Base-by-base conservation (phyloP, 1,140 invertebrate species). In the Daktulosphaira vitifoliae region DNA sequence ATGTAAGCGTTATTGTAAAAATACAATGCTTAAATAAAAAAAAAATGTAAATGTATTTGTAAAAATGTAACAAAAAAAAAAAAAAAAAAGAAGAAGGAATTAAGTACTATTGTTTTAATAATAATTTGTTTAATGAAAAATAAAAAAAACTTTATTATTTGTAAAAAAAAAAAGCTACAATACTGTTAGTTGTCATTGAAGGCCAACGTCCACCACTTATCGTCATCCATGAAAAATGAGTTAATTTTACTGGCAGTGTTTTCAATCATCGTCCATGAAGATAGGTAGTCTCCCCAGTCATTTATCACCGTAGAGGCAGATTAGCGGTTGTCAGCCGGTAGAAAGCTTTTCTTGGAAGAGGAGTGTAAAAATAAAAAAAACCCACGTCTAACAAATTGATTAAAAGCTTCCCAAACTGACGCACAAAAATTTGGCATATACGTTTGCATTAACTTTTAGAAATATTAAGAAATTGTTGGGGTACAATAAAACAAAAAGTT, bases 351-450 rank as follows among this genome's bases (percentile, higher is more conserved):
- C 9, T 23, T 26, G 29, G 56, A 39, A 39, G 54, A 59, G n/a
- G n/a, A 18, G n/a, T 18, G 20, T 16, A 44, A 59, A 42, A 23
- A 38, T 23, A 54, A 8, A 18, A 46, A 46, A 59, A 62, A 62
- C 1, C n/a, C 56, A 25, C 22, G 39, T 62, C 56, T 62, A 62
- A 62, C 56, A 62, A 62, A 62, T 62, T 62, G 56, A 62, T 62
- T 62, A 62, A 62, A 62, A 62, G 56, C 42, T 62, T 46, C 56
- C 56, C 56, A 33, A 48, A 62, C 56, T 25, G 56, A 62, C 54
- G 54, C 39, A 23, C 16, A 29, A 62, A 59, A 48, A 62, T 39
- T 62, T 48, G 56, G 46, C 56, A 48, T 25, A 62, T 39, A 20
- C 39, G 25, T 62, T 25, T n/a, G n/a, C n/a, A n/a, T n/a, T 62